Percentiles rank a stretch among this genome's conserved stretches.
phyloP scores from a whole-genome alignment of 2,113 vertebrate species.

The Crypturellus undulatus region DNA sequence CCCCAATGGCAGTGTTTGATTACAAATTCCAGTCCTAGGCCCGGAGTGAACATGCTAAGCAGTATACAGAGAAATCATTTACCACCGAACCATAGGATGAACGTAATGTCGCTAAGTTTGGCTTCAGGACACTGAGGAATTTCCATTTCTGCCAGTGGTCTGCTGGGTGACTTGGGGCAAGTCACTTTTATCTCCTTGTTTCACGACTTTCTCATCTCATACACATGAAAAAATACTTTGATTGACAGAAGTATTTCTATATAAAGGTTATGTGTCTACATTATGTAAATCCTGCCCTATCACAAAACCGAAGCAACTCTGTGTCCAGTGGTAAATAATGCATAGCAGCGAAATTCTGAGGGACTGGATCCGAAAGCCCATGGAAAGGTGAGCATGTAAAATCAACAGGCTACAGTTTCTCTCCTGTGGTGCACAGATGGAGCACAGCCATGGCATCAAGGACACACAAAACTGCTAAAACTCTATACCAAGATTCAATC shows the following conservation, averaged over 20 bases:
- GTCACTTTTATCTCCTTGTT: not conserved
- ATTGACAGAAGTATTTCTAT: not conserved
- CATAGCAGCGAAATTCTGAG: not conserved
- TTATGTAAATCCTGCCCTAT: not conserved
- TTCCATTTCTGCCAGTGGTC: not conserved
- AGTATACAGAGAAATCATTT: not conserved
- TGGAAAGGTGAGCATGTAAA: conserved; percentile 22
- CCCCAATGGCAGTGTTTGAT: not conserved
- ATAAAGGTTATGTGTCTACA: not conserved
- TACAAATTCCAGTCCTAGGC: not conserved
- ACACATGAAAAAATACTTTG: not conserved
- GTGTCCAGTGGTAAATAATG: not conserved
- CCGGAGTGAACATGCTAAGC: not conserved
- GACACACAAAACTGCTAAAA: not conserved
- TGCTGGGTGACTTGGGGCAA: not conserved
- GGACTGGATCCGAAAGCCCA: not conserved
- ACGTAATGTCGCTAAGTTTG: not conserved
- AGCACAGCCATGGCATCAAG: not conserved
- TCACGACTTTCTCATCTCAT: not conserved
- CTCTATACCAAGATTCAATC: not conserved
- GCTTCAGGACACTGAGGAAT: not conserved
- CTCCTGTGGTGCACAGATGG: not conserved
- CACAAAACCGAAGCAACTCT: not conserved
- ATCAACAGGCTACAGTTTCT: not conserved
- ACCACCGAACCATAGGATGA: not conserved